These are phyloP conservation scores for Sapajus apella DNA, from an alignment of 2,113 vertebrate genomes.

Conservation along the genomic window DNA sequence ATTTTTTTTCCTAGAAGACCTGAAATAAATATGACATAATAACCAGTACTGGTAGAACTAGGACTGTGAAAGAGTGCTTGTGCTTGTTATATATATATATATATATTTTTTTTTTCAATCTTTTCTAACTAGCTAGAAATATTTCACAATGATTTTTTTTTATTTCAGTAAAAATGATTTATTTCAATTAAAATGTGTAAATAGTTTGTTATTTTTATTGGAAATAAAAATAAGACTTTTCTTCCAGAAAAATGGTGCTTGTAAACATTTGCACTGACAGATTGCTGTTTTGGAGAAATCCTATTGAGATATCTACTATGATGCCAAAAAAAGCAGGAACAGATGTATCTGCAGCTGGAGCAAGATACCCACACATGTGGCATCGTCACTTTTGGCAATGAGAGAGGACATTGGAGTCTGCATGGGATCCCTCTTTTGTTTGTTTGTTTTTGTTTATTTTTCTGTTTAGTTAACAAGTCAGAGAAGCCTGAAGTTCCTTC, in stretches of 20 bases:
- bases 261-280: conserved; percentile 60
- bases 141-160: neutral
- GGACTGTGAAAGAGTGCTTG: neutral
- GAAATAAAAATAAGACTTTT: neutral
- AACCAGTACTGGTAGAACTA: neutral
- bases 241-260: conserved; percentile 52
- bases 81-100: neutral
- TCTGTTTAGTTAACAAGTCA: conserved; percentile 34
- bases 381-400: conserved; percentile 42
- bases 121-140: neutral
- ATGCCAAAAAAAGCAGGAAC: conserved; percentile 46
- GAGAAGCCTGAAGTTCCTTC: neutral
- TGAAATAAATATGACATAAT: neutral
- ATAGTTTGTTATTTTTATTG: neutral
- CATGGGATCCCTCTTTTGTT: neutral
- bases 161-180: neutral
- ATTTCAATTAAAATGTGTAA: neutral
- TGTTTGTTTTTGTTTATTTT: neutral
- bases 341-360: conserved; percentile 66
- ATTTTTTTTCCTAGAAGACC: neutral
- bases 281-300: conserved; percentile 53
- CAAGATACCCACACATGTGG: neutral
- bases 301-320: neutral
- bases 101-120: neutral
- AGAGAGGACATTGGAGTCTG: neutral